These are phyloP conservation scores for Copsychus sechellarum DNA, from an alignment of 2,113 vertebrate genomes.

Conservation along the genomic window DNA sequence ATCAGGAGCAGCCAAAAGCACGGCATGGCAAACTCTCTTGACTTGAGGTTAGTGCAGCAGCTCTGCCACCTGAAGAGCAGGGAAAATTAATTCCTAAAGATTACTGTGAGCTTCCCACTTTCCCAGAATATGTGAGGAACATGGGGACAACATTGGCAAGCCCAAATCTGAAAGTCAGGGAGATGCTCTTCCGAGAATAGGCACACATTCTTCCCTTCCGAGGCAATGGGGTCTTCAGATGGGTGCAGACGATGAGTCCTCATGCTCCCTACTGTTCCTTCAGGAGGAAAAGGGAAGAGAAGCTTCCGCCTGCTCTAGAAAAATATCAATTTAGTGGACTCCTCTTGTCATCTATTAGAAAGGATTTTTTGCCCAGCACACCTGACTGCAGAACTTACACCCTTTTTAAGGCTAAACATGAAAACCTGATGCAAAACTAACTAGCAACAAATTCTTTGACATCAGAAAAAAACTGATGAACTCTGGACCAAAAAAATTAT, in stretches of 20 bases:
- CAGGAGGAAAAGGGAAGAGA: background rate
- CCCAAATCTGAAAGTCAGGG: background rate
- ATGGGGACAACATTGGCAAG: accelerated
- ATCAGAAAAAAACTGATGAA: background rate
- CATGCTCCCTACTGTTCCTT: background rate
- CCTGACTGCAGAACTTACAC: background rate
- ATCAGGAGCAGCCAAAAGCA: background rate
- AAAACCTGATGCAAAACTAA: background rate
- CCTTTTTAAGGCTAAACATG: background rate
- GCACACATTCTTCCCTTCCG: background rate
- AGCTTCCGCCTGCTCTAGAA: background rate
- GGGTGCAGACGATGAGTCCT: background rate
- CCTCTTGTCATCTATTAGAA: background rate
- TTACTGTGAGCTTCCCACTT: background rate
- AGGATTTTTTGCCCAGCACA: background rate
- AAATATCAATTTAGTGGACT: background rate
- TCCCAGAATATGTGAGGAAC: background rate
- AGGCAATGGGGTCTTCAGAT: background rate
- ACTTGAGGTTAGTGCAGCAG: background rate
- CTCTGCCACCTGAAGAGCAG: background rate
- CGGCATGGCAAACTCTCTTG: background rate
- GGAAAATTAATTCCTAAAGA: background rate
- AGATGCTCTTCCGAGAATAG: background rate
- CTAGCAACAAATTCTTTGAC: background rate
- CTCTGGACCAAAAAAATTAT: background rate